phyloP scores from a whole-genome alignment of 2,888 invertebrate species.

The Pherbina coryleti region DNA sequence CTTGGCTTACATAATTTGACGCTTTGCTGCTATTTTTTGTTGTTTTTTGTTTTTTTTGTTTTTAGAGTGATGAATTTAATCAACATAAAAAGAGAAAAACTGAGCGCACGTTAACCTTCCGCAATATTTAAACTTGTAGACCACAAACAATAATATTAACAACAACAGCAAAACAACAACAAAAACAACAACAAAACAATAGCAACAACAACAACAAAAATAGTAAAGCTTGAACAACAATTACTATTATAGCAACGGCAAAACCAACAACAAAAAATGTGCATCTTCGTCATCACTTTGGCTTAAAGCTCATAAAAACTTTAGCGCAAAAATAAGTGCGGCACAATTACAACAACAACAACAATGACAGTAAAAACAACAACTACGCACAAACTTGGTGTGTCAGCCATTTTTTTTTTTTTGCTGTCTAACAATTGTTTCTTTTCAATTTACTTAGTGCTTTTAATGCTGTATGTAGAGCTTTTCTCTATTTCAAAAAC shows the following conservation, averaged over 20 bases:
- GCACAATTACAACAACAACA: neutral
- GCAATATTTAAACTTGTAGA: constrained; percentile 4
- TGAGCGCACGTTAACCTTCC: constrained; percentile 23
- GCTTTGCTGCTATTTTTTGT: neutral
- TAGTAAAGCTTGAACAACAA: neutral
- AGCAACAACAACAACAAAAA: neutral
- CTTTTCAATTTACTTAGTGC: neutral
- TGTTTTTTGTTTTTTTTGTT: neutral
- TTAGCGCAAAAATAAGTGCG: neutral
- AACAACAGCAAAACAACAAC: neutral
- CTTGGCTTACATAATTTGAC: neutral
- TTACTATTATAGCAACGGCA: neutral
- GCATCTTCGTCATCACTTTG: constrained; percentile 4
- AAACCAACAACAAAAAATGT: neutral
- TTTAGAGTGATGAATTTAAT: neutral
- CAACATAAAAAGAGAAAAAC: constrained; percentile 16
- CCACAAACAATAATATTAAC: neutral
- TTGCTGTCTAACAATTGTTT: neutral
- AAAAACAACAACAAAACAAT: neutral
- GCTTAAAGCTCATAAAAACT: constrained; percentile 7
- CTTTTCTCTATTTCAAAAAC: too few relatives aligned
- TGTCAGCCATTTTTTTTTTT: neutral
- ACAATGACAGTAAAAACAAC: constrained; percentile 4
- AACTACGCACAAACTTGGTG: neutral
- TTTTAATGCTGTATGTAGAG: neutral